Percentiles rank a stretch among this genome's conserved stretches.
phyloP scores from a whole-genome alignment of 2,797 vertebrate genomes.

The Potorous gilbertii region DNA sequence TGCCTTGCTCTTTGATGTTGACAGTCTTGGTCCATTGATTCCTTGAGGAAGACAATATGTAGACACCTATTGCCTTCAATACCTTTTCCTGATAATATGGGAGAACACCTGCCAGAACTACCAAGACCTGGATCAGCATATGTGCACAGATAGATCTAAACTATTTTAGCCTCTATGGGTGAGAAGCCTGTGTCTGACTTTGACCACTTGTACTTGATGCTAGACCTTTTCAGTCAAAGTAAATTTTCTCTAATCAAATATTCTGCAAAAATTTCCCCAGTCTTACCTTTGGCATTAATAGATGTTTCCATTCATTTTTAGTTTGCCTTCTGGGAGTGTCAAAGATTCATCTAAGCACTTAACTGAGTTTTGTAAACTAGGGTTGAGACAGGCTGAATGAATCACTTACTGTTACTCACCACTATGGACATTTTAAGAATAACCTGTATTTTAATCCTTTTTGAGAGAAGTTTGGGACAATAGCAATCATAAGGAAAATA shows the following conservation, averaged over 20 bases:
- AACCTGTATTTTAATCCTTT: slow-evolving; percentile 67
- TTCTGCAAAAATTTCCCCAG: neutral
- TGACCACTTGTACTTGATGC: slow-evolving; percentile 5
- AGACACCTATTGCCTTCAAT: too few relatives aligned
- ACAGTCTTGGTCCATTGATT: too few relatives aligned
- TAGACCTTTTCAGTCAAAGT: neutral
- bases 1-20: too few relatives aligned
- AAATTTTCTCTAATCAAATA: slow-evolving; percentile 12
- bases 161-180: neutral
- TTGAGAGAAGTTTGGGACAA: slow-evolving; percentile 72
- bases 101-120: too few relatives aligned
- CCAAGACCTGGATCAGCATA: too few relatives aligned
- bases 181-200: neutral
- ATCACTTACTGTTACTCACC: neutral
- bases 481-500: slow-evolving; percentile 82
- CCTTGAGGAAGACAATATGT: too few relatives aligned
- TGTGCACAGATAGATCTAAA: neutral
- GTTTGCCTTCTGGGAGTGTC: slow-evolving; percentile 49
- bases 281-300: slow-evolving; percentile 16
- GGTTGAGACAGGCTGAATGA: neutral
- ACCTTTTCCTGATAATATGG: too few relatives aligned
- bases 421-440: slow-evolving; percentile 69
- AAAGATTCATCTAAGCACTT: slow-evolving; percentile 71
- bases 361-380: slow-evolving; percentile 48
- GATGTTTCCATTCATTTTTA: neutral